Base-by-base conservation (phyloP, 2,797 vertebrate species). In the Adelosebastes latens region DNA sequence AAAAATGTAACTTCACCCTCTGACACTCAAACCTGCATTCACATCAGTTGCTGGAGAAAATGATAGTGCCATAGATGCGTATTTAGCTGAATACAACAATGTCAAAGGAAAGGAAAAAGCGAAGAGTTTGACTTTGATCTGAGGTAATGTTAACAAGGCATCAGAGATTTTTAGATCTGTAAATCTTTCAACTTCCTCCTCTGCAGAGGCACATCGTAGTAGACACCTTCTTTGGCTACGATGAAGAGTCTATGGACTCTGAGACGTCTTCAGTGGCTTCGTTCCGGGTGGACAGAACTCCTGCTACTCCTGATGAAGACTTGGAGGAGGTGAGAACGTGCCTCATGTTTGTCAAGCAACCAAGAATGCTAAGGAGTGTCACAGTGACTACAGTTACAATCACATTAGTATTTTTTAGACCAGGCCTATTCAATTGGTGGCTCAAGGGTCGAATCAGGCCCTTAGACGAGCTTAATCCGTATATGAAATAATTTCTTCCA, bases 181-280 rank as follows among this genome's bases (percentile, higher is more conserved):
- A 62, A 46, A n/a, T 39, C 9, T 18, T 62, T 68, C 3, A 14
- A 9, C 46, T 70, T 34, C 31, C 4, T 42, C 78, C 42, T 78
- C 20, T 67, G 66, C 88, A 99, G 99, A 97, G 98, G 78, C 98
- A 97, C 83, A 96, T 99, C 42, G 95, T 99, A 53, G 96, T 99
- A 8, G 98, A 99, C 87, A 97, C 98, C 2, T 96, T 97, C 88
- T 99, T 98, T 85, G 99, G 99, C 3, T 99, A 98, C 0, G 99
- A 99, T 79, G 98, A 99, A 89, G 99, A 99, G 91, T 99, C 98
- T 0, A 97, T 99, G 98, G 99, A 99, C 89, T 99, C 98, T 0
- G 99, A 99, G 93, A 96, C 97, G 2, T 99, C 99, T 8, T 99
- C 99, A 1, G 96, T 99, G 93, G 97, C 98, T 64, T 99, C 99